Percentiles rank a stretch among this genome's conserved stretches.
Evolutionary conservation across 2,797 vertebrate genomes (phyloP).

Genomic region (Rachycentron canadum): DNA sequence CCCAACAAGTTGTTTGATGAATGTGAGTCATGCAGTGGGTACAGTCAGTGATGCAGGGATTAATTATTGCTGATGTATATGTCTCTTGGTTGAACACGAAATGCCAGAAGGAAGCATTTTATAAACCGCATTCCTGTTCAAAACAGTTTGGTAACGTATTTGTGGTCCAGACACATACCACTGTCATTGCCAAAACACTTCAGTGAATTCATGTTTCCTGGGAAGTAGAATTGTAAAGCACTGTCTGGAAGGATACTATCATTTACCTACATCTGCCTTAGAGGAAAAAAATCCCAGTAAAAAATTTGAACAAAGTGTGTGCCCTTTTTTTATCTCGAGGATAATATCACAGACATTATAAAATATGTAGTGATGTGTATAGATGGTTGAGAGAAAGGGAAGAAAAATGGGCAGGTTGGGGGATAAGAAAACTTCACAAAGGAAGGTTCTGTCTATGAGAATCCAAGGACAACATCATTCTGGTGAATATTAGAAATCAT

Average conservation of each 20-base stretch:
- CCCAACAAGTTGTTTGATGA: not conserved
- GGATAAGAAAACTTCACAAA: not conserved
- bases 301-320: not conserved
- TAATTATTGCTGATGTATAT: conserved; percentile 23
- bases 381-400: not conserved
- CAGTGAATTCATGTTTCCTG: conserved; percentile 37
- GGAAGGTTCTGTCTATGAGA: not conserved
- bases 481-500: not conserved
- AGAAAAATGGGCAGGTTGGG: too few species aligned
- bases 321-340: conserved; percentile 17
- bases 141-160: conserved; percentile 42
- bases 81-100: conserved; percentile 18
- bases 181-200: conserved; percentile 48
- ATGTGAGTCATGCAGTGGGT: conserved; percentile 21
- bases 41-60: conserved; percentile 19
- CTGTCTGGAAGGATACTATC: conserved; percentile 16
- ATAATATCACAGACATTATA: not conserved
- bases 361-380: not conserved
- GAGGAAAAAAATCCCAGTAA: conserved; percentile 12
- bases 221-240: conserved; percentile 12
- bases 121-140: conserved; percentile 40
- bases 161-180: conserved; percentile 50
- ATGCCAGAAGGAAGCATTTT: conserved; percentile 41
- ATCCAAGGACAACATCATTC: not conserved
- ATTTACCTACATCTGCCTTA: conserved; percentile 7